Base-by-base conservation (phyloP, 1,140 invertebrate genomes). In the Drosophila triauraria region DNA sequence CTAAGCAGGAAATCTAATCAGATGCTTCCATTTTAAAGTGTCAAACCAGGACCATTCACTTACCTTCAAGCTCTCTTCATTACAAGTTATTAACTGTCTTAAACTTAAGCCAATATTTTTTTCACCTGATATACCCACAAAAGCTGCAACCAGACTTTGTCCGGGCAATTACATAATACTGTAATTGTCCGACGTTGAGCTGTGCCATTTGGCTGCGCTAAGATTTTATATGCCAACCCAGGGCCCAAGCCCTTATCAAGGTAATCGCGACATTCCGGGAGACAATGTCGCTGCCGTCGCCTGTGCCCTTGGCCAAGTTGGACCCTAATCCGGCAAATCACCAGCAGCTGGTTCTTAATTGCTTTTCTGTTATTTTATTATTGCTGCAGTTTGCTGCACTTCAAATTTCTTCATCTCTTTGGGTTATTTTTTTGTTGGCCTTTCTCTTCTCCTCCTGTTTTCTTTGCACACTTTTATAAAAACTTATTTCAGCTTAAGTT, bases 341-440 rank as follows among this genome's bases (percentile, higher is more conserved):
- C 67, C 78, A 79, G 63, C 78, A 79, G 81, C 78, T 88, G 67
- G 63, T 54, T 79, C 84, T 90, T 88, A 88, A 88, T 88, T 88
- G 84, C 84, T 84, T 78, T 81, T 83, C 86, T 90, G 70, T 79
- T 90, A 85, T 82, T 85, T 90, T 88, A 85, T 88, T 88, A 85
- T 85, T 83, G 61, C 61, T 79, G 82, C 82, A 71, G 53, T 79
- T 82, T 65, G 85, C 71, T 83, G 64, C 70, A 75, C 80, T 83
- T 83, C 75, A 83, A 83, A 81, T 60, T 75, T 80, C 57, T 69
- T 75, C 57, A 58, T 58, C 43, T 30, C 44, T 59, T 17, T 23
- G 17, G 30, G 44, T 30, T 1, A 40, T 56, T 56, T 47, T 56
- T 46, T 60, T 42, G 44, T 4, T 38, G 20, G 32, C 46, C 25